Conservation (phyloP, 2,113 vertebrate genomes). For the Brienomyrus brachyistius region DNA sequence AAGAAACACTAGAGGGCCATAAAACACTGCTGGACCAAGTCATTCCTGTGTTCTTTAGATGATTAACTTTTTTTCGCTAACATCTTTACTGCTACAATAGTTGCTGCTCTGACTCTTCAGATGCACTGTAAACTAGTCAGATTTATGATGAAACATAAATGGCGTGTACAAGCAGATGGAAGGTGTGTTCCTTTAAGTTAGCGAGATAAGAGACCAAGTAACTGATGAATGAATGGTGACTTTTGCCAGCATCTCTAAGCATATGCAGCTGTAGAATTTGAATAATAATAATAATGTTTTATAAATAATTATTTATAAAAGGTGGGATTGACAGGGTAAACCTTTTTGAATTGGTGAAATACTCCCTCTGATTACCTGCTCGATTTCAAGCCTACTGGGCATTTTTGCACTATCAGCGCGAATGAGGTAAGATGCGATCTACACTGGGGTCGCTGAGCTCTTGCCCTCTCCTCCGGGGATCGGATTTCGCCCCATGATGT, state of each 20-base stretch:
- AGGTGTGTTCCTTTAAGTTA: background rate
- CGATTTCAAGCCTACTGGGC: background rate
- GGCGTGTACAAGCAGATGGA: background rate
- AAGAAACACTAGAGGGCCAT: background rate
- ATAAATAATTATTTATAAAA: background rate
- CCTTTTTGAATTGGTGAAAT: background rate
- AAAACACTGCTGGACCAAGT: background rate
- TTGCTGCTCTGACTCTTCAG: background rate
- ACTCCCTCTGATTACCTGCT: background rate
- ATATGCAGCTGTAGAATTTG: background rate
- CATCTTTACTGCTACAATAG: background rate
- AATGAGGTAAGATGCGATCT: background rate
- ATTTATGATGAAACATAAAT: background rate
- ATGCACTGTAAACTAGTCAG: background rate
- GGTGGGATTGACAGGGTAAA: background rate
- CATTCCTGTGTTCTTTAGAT: background rate
- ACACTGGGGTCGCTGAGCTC: background rate
- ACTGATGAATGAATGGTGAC: background rate
- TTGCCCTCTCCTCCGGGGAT: background rate
- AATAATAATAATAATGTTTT: background rate
- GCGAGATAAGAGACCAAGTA: background rate
- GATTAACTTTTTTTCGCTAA: background rate
- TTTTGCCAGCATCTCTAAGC: background rate
- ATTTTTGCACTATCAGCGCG: background rate
- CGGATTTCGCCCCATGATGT: background rate